phyloP scores from a whole-genome alignment of 2,888 invertebrate species.

The Mesoligia furuncula region DNA sequence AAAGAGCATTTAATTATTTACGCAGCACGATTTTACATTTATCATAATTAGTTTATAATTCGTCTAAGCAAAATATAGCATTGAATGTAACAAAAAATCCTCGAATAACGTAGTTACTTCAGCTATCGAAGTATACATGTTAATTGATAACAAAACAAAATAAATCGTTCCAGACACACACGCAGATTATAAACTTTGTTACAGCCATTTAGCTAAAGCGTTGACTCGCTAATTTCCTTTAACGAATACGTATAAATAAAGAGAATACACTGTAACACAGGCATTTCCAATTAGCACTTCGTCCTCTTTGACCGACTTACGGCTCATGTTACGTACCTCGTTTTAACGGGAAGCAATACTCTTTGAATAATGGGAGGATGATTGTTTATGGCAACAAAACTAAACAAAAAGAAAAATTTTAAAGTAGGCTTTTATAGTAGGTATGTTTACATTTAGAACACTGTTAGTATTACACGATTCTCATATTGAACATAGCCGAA shows the following conservation, averaged over 20 bases:
- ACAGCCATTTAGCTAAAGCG: conserved; percentile 34
- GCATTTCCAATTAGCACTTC: conserved; percentile 61
- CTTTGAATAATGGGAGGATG: conserved; percentile 21
- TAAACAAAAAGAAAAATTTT: conserved; percentile 19
- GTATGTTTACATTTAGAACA: conserved; percentile 7
- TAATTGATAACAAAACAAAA: conserved; percentile 29
- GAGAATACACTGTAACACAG: conserved; percentile 40
- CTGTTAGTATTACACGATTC: neutral
- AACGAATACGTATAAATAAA: conserved; percentile 54
- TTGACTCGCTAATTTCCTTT: conserved; percentile 57
- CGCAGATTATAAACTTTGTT: conserved; percentile 15
- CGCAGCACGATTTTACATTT: neutral
- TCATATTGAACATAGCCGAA: neutral
- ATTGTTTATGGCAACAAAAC: neutral
- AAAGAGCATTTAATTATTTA: conserved; percentile 10
- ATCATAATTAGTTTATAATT: neutral
- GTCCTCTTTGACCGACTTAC: conserved; percentile 56
- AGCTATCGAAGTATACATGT: neutral
- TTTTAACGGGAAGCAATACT: conserved; percentile 43
- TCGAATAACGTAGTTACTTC: neutral
- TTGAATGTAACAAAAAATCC: neutral
- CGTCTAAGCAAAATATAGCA: neutral
- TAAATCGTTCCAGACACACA: conserved; percentile 13
- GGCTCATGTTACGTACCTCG: conserved; percentile 28
- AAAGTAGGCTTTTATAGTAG: neutral